Evolutionary conservation across 2,888 invertebrate genomes (phyloP), one percentile per base, ranked within the genome.

Genomic region (Parnassius smintheus): DNA sequence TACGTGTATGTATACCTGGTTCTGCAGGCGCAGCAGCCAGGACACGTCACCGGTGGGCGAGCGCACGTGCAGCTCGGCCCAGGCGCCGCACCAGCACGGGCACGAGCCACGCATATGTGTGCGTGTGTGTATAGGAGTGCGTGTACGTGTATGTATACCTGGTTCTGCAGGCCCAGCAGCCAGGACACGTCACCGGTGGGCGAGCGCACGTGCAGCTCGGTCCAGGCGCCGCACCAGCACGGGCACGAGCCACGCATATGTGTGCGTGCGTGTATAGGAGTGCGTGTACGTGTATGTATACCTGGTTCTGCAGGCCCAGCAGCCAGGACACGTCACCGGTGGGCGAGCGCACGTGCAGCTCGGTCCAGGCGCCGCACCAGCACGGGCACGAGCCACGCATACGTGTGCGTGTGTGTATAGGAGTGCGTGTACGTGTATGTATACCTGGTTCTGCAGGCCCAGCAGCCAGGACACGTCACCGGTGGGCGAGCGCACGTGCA

Each of bases 341-440:
- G 58, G 98, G 97, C 68, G 97, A 93, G 70, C 98, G 94, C 71
- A 99, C 95, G 82, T 95, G 94, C 75, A 92, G 82, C 83, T 98
- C 98, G 1, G 98, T 98, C 98, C 98, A 99, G 64, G 95, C 95
- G 72, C 96, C 96, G 86, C 98, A 98, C n/a, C n/a, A n/a, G n/a
- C n/a, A n/a, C n/a, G n/a, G n/a, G n/a, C n/a, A n/a, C n/a, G n/a
- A n/a, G 71, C 92, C 90, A n/a, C n/a, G n/a, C n/a, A n/a, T n/a
- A n/a, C n/a, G n/a, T n/a, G n/a, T n/a, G n/a, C n/a, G n/a, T n/a
- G n/a, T n/a, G n/a, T n/a, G 83, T 98, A 98, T 54, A 94, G 94
- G 74, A 96, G 97, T 50, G 92, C n/a, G 71, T n/a, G n/a, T n/a
- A n/a, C n/a, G n/a, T n/a, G n/a, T n/a, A n/a, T n/a, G n/a, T n/a